Base-by-base conservation (phyloP, 2,888 invertebrate genomes). In the Drosophila aldrichi region DNA sequence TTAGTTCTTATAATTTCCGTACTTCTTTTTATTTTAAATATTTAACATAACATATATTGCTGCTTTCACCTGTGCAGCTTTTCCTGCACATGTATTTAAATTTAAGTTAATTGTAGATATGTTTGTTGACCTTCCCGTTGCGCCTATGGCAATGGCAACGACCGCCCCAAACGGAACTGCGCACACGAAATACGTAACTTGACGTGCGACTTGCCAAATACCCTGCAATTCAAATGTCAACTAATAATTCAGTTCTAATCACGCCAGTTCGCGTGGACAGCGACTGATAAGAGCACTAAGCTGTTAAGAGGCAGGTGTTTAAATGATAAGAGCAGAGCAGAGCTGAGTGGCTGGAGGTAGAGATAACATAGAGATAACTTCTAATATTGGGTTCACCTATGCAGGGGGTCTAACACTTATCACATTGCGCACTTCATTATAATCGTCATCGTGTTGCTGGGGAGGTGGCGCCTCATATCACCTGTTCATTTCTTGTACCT, bases 381-480 rank as follows among this genome's bases (percentile, higher is more conserved):
- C 18, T 34, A 38, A 44, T 44, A 36, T 41, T 49, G 1, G 8
- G 22, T 52, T 6, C n/a, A n/a, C 7, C 48, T n/a, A 10, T 20
- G 25, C 34, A 22, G 29, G 46, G 60, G 77, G 72, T 43, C 34
- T 38, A 48, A 16, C n/a, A 22, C 49, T 71, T 71, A 74, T 74
- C 74, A 57, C 32, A n/a, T 36, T 16, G 41, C 18, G 14, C 34
- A 32, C 32, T 6, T 25, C 22, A 40, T 69, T n/a, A n/a, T n/a
- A n/a, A n/a, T n/a, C n/a, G 16, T 1, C 29, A 5, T 20, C n/a
- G 7, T 34, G 48, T 49, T 48, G 66, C 55, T 8, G 34, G 5
- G 40, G 0, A n/a, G 12, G 0, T 16, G 12, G 7, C 32, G 12
- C 12, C 9, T 6, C 20, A 36, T n/a, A 22, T 63, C 32, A 54